Percentiles rank a stretch among this genome's conserved stretches.
Evolutionary conservation across 2,888 invertebrate genomes (phyloP).

Genomic region (Lymantria monacha): DNA sequence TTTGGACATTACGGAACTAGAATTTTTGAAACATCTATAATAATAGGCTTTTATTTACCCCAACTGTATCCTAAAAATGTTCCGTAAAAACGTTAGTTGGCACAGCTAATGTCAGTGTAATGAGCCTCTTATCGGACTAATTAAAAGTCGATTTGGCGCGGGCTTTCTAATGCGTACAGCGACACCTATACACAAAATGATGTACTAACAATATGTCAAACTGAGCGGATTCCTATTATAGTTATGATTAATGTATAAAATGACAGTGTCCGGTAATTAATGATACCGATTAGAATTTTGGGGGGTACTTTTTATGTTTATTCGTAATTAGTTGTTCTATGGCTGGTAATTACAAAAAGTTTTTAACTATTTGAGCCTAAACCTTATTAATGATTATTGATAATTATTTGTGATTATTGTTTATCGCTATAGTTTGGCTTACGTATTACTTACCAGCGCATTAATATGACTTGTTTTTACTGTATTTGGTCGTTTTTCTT

Average conservation of each 20-base stretch:
- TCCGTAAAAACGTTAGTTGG: slow-evolving; percentile 61
- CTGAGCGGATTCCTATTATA: slow-evolving; percentile 57
- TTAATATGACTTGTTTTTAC: too few relatives aligned
- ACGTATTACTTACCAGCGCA: too few relatives aligned
- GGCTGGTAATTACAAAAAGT: neutral
- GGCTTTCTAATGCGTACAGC: slow-evolving; percentile 63
- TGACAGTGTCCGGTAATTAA: slow-evolving; percentile 46
- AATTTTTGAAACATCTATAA: neutral
- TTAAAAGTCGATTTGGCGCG: slow-evolving; percentile 79
- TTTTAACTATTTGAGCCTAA: too few relatives aligned
- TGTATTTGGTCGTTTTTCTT: too few relatives aligned
- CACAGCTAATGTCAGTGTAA: slow-evolving; percentile 73
- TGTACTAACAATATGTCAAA: slow-evolving; percentile 49
- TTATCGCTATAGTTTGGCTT: too few relatives aligned
- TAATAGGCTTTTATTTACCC: slow-evolving; percentile 1
- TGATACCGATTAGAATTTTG: slow-evolving; percentile 25
- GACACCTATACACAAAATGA: slow-evolving; percentile 33
- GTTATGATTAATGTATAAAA: slow-evolving; percentile 56
- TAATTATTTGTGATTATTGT: too few relatives aligned
- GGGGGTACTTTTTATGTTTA: slow-evolving; percentile 30
- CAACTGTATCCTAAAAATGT: slow-evolving; percentile 50
- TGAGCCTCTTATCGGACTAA: slow-evolving; percentile 78
- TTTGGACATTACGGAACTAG: neutral
- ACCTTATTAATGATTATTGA: too few relatives aligned
- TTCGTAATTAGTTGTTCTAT: slow-evolving; percentile 27